These are phyloP conservation scores for Sturnira hondurensis DNA, from an alignment of 2,113 vertebrate species.

Conservation along the genomic window DNA sequence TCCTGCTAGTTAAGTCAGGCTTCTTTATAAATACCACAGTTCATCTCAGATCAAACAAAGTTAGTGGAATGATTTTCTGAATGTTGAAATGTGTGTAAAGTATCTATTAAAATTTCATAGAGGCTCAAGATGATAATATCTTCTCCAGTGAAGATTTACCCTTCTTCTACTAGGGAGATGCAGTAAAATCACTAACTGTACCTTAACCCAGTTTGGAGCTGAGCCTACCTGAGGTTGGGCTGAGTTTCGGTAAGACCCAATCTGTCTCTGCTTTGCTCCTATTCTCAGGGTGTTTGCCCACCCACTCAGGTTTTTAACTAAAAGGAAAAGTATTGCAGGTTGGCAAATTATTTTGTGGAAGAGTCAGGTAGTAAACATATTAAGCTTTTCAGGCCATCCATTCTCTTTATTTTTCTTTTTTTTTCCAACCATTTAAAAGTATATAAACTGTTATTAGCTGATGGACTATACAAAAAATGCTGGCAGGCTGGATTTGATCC, in stretches of 20 bases:
- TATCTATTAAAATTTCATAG: background rate
- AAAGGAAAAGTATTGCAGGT: background rate
- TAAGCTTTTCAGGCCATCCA: background rate
- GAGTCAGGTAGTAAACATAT: background rate
- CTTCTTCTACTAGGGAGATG: background rate
- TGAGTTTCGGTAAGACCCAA: background rate
- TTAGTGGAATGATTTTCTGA: background rate
- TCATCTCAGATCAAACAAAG: background rate
- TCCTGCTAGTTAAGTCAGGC: background rate
- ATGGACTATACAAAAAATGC: background rate
- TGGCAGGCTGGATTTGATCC: background rate
- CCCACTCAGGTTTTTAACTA: background rate
- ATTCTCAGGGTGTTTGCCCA: background rate
- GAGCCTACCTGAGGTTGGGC: background rate
- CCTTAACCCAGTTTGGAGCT: background rate
- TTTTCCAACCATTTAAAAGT: background rate
- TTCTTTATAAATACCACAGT: background rate
- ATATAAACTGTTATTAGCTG: background rate
- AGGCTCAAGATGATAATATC: background rate
- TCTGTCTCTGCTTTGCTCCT: background rate
- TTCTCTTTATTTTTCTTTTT: background rate
- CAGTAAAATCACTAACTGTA: background rate
- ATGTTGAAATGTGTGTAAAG: background rate
- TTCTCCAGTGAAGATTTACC: background rate
- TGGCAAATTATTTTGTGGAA: background rate